These are phyloP conservation scores for Hemibagrus guttatus DNA, from an alignment of 2,797 vertebrate genomes.

Conservation along the genomic window DNA sequence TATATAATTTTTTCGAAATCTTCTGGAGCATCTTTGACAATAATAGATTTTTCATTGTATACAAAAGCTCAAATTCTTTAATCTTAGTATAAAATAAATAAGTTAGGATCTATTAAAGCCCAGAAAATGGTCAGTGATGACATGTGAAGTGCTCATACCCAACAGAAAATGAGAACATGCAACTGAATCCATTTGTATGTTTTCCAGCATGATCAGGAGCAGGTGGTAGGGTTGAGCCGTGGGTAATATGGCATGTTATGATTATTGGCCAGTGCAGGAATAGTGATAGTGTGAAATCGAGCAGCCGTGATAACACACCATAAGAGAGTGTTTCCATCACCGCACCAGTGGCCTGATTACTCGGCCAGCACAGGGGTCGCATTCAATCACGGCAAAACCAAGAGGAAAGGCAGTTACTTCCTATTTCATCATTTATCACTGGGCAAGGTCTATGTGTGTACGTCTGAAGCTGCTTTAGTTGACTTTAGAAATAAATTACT, in stretches of 20 bases:
- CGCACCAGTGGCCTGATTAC: constrained; percentile 32
- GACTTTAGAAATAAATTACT: constrained; percentile 13
- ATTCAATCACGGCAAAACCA: constrained; percentile 36
- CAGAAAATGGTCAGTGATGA: background rate
- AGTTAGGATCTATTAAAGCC: background rate
- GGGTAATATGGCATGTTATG: constrained; percentile 48
- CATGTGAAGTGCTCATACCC: background rate
- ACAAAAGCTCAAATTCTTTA: background rate
- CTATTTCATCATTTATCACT: constrained; percentile 42
- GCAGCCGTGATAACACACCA: constrained; percentile 69
- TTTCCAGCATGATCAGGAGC: constrained; percentile 17
- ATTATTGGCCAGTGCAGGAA: constrained; percentile 59
- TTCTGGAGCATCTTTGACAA: background rate
- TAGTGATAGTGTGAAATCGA: constrained; percentile 65
- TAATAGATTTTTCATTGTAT: background rate
- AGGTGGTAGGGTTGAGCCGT: constrained; percentile 19
- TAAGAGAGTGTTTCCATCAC: constrained; percentile 58
- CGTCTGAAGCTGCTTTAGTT: constrained; percentile 12
- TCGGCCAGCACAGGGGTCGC: constrained; percentile 19
- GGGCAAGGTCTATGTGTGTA: background rate
- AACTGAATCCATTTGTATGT: constrained; percentile 43
- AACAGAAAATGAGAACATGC: background rate
- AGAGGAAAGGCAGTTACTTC: constrained; percentile 36
- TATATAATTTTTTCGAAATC: background rate
- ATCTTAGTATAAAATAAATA: background rate